These are phyloP conservation scores for Margarornis squamiger DNA, from an alignment of 2,797 vertebrate genomes.

Conservation along the genomic window DNA sequence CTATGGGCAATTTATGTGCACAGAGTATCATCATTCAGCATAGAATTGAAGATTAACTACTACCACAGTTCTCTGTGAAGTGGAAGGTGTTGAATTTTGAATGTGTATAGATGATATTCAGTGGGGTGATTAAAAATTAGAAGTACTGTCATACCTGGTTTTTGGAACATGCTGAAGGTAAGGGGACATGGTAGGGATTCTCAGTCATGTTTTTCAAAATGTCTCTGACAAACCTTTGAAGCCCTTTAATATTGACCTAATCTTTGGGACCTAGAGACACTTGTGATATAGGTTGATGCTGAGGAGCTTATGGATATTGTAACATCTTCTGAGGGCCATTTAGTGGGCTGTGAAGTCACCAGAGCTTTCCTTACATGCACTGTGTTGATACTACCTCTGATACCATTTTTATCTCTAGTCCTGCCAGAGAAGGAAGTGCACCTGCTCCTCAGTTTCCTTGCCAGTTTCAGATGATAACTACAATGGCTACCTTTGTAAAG, in stretches of 20 bases:
- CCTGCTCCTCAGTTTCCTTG: not conserved
- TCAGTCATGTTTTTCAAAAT: not conserved
- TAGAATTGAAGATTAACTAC: not conserved
- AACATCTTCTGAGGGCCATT: not conserved
- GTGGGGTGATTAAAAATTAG: not conserved
- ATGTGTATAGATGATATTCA: not conserved
- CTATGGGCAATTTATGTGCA: not conserved
- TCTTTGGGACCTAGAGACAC: not conserved
- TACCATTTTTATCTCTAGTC: not conserved
- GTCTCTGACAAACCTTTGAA: not conserved
- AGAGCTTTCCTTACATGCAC: accelerated
- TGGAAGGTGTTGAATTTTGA: not conserved
- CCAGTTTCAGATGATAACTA: not conserved
- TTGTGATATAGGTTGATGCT: not conserved
- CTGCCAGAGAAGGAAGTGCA: not conserved
- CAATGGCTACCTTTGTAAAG: not conserved
- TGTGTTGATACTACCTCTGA: not conserved
- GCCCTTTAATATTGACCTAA: not conserved
- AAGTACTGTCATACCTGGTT: not conserved
- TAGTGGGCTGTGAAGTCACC: not conserved
- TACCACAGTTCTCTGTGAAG: accelerated
- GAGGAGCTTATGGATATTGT: not conserved
- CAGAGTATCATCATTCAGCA: not conserved
- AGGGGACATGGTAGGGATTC: not conserved
- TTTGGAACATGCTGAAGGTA: not conserved